A percentile compares a stretch with the other conserved stretches of the same genome.
Conservation (phyloP, 2,888 invertebrate species). For the Octonoba sinensis region DNA sequence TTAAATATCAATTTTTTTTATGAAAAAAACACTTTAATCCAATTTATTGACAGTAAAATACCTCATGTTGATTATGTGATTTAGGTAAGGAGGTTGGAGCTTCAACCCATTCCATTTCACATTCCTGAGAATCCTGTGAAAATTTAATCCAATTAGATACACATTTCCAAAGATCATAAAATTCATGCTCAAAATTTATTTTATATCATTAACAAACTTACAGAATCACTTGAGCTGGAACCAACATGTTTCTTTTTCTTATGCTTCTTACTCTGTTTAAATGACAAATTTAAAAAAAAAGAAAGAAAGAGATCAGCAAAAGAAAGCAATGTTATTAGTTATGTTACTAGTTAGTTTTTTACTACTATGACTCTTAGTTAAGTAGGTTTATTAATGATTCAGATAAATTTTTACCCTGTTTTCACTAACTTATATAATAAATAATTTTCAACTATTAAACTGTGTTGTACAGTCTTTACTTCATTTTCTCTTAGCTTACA, state of each 20-base stretch:
- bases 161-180: neutral
- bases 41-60: too few species aligned
- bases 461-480: too few species aligned
- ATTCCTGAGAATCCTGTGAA: conserved; percentile 4
- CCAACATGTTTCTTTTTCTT: conserved; percentile 17
- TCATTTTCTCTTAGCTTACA: too few species aligned
- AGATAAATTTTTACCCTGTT: too few species aligned
- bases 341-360: too few species aligned
- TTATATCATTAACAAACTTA: conserved; percentile 5
- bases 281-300: neutral
- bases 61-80: too few species aligned
- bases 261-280: conserved; percentile 15
- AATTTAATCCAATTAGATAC: neutral
- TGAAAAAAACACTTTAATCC: too few species aligned
- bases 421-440: too few species aligned
- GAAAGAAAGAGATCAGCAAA: neutral
- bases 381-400: too few species aligned
- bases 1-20: too few species aligned
- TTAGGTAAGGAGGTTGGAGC: neutral
- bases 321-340: neutral
- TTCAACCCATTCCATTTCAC: conserved; percentile 33
- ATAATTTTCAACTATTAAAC: too few species aligned
- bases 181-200: neutral
- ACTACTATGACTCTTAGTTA: too few species aligned
- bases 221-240: conserved; percentile 18